These are phyloP conservation scores for Amiota minor DNA, from an alignment of 2,888 invertebrate species.

Conservation along the genomic window DNA sequence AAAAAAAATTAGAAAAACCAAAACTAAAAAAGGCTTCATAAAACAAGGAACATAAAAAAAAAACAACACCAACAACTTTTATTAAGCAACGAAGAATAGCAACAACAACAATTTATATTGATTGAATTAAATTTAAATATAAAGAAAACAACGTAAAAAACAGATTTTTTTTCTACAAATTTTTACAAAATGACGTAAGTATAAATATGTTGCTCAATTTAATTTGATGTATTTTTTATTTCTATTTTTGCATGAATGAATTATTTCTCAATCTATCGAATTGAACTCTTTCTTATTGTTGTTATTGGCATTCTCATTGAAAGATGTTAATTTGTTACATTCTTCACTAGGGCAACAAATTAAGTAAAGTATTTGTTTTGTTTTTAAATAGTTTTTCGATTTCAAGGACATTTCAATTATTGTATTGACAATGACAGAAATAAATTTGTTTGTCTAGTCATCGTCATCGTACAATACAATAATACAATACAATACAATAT, in stretches of 20 bases:
- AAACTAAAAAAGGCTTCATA: constrained; percentile 7
- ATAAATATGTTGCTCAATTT: background rate
- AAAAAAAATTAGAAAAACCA: background rate
- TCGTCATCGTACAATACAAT: background rate
- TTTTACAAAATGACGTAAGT: constrained; percentile 30
- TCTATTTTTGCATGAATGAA: background rate
- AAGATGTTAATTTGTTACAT: constrained; percentile 20
- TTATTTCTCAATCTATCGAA: constrained; percentile 8
- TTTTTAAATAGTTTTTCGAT: background rate
- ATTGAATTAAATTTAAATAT: background rate
- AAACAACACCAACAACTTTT: background rate
- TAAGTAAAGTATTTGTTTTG: too few relatives aligned
- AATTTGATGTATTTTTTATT: background rate
- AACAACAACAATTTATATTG: background rate
- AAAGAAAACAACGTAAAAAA: constrained; percentile 10
- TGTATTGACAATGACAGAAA: constrained; percentile 19
- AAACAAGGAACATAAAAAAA: background rate
- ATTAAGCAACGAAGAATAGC: constrained; percentile 15
- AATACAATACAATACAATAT: background rate
- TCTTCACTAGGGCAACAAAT: background rate
- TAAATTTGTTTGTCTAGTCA: background rate
- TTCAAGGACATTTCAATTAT: constrained; percentile 28
- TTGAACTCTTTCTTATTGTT: background rate
- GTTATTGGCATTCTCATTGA: background rate
- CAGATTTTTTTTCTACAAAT: constrained; percentile 19